Evolutionary conservation across 2,888 invertebrate genomes (phyloP).

Genomic region (Omphaloscelis lunosa): DNA sequence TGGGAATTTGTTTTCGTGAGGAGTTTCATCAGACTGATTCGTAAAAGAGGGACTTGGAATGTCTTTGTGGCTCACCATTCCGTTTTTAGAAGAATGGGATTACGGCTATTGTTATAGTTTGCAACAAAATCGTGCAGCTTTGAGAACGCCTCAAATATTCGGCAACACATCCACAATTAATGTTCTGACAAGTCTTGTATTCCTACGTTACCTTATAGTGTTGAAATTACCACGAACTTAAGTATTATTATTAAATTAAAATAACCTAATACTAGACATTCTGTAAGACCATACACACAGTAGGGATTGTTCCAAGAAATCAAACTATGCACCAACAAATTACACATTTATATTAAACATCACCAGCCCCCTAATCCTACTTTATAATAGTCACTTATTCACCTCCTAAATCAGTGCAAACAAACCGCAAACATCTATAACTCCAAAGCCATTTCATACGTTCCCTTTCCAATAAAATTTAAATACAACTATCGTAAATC

Average conservation of each 20-base stretch:
- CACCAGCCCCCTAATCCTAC: background rate
- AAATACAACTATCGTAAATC: constrained; percentile 34
- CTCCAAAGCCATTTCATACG: constrained; percentile 9
- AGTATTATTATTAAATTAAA: background rate
- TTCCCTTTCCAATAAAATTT: constrained; percentile 45
- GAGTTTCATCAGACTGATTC: constrained; percentile 18
- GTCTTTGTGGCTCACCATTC: constrained; percentile 1
- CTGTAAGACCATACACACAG: background rate
- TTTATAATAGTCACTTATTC: background rate
- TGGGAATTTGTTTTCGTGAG: constrained; percentile 40
- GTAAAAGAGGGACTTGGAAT: background rate
- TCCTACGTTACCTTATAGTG: background rate
- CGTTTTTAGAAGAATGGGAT: background rate
- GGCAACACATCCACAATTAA: background rate
- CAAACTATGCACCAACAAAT: background rate
- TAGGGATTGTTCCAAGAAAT: background rate
- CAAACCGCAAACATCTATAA: constrained; percentile 11
- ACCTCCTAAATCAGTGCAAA: constrained; percentile 1
- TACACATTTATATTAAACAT: background rate
- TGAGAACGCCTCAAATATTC: background rate
- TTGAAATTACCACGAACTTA: background rate
- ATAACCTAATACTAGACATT: background rate
- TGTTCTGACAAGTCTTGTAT: background rate
- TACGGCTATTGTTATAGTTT: background rate
- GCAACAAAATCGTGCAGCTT: background rate